These are phyloP conservation scores for Agriopis leucophaearia DNA, from an alignment of 2,888 invertebrate species.

Conservation along the genomic window DNA sequence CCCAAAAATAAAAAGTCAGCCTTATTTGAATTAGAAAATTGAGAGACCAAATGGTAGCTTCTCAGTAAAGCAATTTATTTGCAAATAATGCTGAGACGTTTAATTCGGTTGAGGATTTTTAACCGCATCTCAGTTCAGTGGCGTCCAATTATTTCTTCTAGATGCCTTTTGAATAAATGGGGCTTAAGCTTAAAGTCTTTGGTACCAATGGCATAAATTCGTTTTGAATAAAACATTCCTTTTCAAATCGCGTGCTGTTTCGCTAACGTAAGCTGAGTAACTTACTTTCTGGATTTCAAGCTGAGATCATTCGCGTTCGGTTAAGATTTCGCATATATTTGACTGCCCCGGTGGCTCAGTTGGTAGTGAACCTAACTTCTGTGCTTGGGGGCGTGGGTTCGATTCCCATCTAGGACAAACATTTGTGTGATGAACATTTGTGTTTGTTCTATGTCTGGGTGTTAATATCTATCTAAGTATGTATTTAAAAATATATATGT, in stretches of 20 bases:
- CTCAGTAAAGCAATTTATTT: slow-evolving; percentile 67
- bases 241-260: slow-evolving; percentile 13
- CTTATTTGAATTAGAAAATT: slow-evolving; percentile 75
- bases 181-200: slow-evolving; percentile 36
- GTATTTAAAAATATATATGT: no score
- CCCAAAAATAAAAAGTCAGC: slow-evolving; percentile 61
- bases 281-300: slow-evolving; percentile 5
- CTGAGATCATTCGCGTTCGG: background rate
- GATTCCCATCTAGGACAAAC: no score
- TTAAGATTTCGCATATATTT: background rate
- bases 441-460: no score
- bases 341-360: no score
- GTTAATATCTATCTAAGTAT: no score
- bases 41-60: slow-evolving; percentile 56
- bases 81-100: slow-evolving; percentile 66
- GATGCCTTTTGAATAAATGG: slow-evolving; percentile 43
- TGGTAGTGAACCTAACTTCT: no score
- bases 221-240: slow-evolving; percentile 37
- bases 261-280: slow-evolving; percentile 12
- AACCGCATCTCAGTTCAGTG: slow-evolving; percentile 45
- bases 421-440: no score
- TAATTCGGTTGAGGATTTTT: slow-evolving; percentile 56
- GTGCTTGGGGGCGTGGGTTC: no score
- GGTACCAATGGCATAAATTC: slow-evolving; percentile 27
- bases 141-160: slow-evolving; percentile 50